Conservation (phyloP, 2,888 invertebrate genomes). For the Periphyllus acericola region DNA sequence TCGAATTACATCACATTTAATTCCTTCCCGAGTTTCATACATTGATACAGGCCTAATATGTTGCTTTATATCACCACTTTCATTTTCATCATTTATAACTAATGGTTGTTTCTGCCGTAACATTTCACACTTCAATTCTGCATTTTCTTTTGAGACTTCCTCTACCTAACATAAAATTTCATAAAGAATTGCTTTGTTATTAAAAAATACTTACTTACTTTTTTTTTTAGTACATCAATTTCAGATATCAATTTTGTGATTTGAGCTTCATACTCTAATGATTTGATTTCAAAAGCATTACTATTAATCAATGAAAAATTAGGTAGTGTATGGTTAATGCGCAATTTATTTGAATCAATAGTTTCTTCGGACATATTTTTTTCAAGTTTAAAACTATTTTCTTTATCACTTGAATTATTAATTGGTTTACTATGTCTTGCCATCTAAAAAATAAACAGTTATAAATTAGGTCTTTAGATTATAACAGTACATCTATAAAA, state of each 20-base stretch:
- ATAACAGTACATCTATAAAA: too few species aligned
- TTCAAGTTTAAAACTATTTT: neutral
- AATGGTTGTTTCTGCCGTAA: conserved; percentile 43
- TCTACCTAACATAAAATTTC: conserved; percentile 70
- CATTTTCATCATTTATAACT: conserved; percentile 20
- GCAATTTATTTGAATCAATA: neutral
- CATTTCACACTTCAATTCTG: conserved; percentile 68
- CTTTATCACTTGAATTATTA: neutral
- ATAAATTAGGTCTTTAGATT: neutral
- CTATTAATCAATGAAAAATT: neutral
- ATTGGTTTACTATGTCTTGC: neutral
- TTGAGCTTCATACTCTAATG: conserved; percentile 67
- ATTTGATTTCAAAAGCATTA: conserved; percentile 69
- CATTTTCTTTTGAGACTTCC: conserved; percentile 82
- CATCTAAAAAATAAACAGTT: conserved; percentile 31
- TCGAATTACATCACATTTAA: conserved; percentile 74
- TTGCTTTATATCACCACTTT: conserved; percentile 40
- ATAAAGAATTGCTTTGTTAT: conserved; percentile 11
- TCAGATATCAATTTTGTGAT: conserved; percentile 71
- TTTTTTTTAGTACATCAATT: conserved; percentile 75
- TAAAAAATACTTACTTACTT: conserved; percentile 68
- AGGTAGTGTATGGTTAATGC: neutral
- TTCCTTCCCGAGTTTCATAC: conserved; percentile 70
- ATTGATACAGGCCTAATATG: conserved; percentile 77
- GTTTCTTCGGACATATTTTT: conserved; percentile 35